phyloP scores from a whole-genome alignment of 30 jellyfish, hydroid and myxozoan species.

The Aurelia aurita complex sp. Pacific region DNA sequence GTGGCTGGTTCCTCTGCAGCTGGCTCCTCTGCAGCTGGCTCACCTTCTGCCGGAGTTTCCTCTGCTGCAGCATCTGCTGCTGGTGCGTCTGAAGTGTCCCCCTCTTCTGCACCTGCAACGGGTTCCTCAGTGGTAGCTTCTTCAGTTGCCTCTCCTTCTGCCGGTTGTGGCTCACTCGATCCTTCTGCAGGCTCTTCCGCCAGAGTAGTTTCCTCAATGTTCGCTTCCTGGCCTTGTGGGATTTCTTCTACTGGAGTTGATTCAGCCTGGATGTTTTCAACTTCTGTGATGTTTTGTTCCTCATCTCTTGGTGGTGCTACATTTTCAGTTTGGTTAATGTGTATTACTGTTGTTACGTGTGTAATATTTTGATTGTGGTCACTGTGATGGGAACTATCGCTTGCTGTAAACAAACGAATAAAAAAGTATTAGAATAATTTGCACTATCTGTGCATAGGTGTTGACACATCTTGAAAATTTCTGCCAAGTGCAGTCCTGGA shows the following conservation, averaged over 20 bases:
- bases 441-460: too few relatives aligned
- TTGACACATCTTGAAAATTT: too few relatives aligned
- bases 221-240: not conserved
- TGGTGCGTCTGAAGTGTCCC: slow-evolving; percentile 14
- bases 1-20: slow-evolving; percentile 20
- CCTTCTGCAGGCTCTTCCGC: slow-evolving; percentile 17
- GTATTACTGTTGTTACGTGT: slow-evolving; percentile 16
- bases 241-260: not conserved
- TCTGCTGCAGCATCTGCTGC: slow-evolving; percentile 10
- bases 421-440: too few relatives aligned
- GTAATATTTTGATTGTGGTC: slow-evolving; percentile 28
- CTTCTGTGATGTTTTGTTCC: slow-evolving; percentile 30
- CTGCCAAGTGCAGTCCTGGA: too few relatives aligned
- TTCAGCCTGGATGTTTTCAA: slow-evolving; percentile 5
- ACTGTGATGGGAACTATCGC: slow-evolving; percentile 29
- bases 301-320: not conserved
- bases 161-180: not conserved
- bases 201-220: not conserved
- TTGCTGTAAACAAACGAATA: not conserved
- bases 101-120: slow-evolving; percentile 3
- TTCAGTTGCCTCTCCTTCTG: not conserved
- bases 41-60: slow-evolving; percentile 16
- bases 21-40: slow-evolving; percentile 28
- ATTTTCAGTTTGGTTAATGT: slow-evolving; percentile 7
- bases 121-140: slow-evolving; percentile 18